A percentile compares a stretch with the other conserved stretches of the same genome.
Conservation (phyloP, 2,888 invertebrate genomes). For the Lasioglossum zephyrum region DNA sequence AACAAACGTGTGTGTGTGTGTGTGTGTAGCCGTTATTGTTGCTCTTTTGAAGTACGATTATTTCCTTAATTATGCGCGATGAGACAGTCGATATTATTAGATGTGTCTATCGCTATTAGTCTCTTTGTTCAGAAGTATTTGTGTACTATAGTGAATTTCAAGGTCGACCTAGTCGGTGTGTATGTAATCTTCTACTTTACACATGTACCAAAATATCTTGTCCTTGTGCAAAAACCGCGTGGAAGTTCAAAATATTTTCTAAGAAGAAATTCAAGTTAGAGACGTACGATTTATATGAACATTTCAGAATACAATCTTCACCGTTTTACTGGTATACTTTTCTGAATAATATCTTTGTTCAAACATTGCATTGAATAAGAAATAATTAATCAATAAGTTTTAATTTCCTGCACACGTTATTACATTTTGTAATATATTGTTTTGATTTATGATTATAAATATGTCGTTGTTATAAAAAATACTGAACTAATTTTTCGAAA, state of each 20-base stretch:
- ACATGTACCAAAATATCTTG: constrained; percentile 51
- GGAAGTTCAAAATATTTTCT: constrained; percentile 41
- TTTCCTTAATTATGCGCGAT: constrained; percentile 17
- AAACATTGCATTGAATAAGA: neutral
- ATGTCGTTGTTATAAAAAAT: neutral
- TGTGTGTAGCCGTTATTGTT: neutral
- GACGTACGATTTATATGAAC: neutral
- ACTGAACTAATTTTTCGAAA: neutral
- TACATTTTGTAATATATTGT: neutral
- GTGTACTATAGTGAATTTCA: constrained; percentile 45
- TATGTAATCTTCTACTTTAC: constrained; percentile 33
- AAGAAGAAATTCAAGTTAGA: neutral
- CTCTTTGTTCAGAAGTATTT: constrained; percentile 40
- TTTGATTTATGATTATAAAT: neutral
- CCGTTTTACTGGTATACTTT: neutral
- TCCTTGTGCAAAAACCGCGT: constrained; percentile 51
- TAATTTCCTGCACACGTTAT: neutral
- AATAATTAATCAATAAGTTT: neutral
- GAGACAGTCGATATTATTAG: constrained; percentile 28
- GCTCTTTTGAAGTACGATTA: constrained; percentile 25
- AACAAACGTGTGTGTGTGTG: too few relatives aligned
- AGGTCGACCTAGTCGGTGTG: constrained; percentile 45
- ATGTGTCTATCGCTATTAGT: constrained; percentile 2
- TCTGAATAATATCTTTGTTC: neutral
- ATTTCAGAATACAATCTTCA: neutral